Percentiles rank a stretch among this genome's conserved stretches.
Evolutionary conservation across 2,797 vertebrate genomes (phyloP).

Genomic region (Catostomus latipinnis): DNA sequence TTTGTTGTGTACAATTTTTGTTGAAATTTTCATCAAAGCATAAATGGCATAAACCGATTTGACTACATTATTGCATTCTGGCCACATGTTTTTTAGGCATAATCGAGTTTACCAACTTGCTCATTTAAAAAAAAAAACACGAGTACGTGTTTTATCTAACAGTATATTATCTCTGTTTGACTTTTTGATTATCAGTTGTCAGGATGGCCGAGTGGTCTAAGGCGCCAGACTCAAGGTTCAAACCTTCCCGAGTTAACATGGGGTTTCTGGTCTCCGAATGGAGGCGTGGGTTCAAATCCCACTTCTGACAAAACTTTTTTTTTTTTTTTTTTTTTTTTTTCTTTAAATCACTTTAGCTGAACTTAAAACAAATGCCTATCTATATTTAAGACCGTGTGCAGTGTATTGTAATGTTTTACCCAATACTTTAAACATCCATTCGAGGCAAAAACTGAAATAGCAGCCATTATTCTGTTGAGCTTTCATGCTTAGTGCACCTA

Average conservation of each 20-base stretch:
- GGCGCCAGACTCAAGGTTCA: constrained; percentile 67
- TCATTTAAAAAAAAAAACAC: not conserved
- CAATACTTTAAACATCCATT: too few species aligned
- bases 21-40: not conserved
- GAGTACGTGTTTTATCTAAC: too few species aligned
- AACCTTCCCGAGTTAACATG: not conserved
- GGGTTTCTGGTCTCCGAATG: constrained; percentile 65
- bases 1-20: not conserved
- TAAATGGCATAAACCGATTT: not conserved
- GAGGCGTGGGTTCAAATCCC: constrained; percentile 68
- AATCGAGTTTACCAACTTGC: not conserved
- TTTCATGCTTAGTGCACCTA: too few species aligned
- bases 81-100: not conserved
- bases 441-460: too few species aligned
- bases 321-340: accelerated
- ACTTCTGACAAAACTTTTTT: constrained; percentile 54
- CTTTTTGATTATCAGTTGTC: accelerated
- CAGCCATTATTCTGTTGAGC: too few species aligned
- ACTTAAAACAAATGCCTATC: not conserved
- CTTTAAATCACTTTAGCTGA: not conserved
- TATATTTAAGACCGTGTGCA: too few species aligned
- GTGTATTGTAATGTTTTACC: too few species aligned
- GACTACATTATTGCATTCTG: not conserved
- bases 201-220: constrained; percentile 69
- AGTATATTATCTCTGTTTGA: not conserved